Evolutionary conservation across 2,113 vertebrate species (phyloP).

Genomic region (Tenebrosternarchus preto): DNA sequence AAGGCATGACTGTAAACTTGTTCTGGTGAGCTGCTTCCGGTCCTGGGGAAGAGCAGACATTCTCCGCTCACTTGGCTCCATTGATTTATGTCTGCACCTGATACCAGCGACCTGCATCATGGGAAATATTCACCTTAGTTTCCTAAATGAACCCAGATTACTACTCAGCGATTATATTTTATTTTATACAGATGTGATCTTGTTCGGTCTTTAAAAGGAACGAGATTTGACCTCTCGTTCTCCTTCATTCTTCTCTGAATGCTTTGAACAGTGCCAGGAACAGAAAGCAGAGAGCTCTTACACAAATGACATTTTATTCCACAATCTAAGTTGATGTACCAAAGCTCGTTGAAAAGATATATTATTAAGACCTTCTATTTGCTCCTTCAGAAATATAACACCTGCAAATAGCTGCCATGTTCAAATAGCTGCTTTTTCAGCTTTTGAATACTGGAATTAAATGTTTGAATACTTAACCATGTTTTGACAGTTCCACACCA

Average conservation of each 20-base stretch:
- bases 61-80: too few relatives aligned
- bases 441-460: background rate
- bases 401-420: background rate
- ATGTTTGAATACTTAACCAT: background rate
- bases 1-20: too few relatives aligned
- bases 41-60: too few relatives aligned
- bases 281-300: background rate
- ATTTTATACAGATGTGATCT: too few relatives aligned
- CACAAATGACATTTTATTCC: conserved; percentile 1
- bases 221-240: background rate
- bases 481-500: too few relatives aligned
- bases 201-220: too few relatives aligned
- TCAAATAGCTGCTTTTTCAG: background rate
- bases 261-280: background rate
- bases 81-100: background rate
- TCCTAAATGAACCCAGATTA: too few relatives aligned
- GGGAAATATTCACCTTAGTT: background rate
- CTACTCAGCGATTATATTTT: too few relatives aligned
- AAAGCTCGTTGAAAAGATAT: background rate
- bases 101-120: background rate
- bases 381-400: background rate
- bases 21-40: too few relatives aligned
- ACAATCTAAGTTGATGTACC: background rate
- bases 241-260: background rate
- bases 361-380: background rate